Evolutionary conservation across 2,113 vertebrate species (phyloP).

Genomic region (Riparia riparia): DNA sequence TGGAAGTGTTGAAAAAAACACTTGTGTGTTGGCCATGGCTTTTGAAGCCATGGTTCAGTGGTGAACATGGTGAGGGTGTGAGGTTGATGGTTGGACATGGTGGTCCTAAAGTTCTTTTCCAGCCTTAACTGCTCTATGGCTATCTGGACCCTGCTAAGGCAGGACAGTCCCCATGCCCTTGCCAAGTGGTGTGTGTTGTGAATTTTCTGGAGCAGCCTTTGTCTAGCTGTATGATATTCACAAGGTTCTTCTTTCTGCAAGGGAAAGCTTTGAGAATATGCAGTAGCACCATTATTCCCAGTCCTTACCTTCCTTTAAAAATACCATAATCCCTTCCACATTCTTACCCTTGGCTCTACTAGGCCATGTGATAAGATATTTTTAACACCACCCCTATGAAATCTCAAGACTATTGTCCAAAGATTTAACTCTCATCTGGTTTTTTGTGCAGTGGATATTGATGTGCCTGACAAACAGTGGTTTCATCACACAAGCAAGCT

Average conservation of each 20-base stretch:
- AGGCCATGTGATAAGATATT: neutral
- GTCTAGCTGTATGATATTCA: neutral
- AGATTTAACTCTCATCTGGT: constrained; percentile 14
- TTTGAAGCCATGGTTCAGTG: neutral
- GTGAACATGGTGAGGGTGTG: neutral
- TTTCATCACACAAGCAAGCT: neutral
- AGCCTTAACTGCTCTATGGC: accelerated
- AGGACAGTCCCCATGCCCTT: neutral
- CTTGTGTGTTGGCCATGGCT: neutral
- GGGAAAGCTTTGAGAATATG: neutral
- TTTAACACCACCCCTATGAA: constrained; percentile 1
- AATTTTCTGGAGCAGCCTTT: neutral
- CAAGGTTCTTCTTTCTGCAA: neutral
- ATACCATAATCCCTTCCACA: neutral
- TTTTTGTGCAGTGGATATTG: constrained; percentile 17
- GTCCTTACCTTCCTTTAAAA: neutral
- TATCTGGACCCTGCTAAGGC: neutral
- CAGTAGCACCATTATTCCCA: neutral
- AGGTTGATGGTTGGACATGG: neutral
- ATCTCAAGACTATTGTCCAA: constrained; percentile 32
- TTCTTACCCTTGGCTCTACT: neutral
- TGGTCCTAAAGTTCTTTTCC: neutral
- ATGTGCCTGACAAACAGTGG: neutral
- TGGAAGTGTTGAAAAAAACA: neutral
- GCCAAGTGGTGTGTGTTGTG: accelerated